Evolutionary conservation across 2,888 invertebrate species (phyloP), one percentile per base, ranked within the genome.

Genomic region (Lacanobia oleracea): DNA sequence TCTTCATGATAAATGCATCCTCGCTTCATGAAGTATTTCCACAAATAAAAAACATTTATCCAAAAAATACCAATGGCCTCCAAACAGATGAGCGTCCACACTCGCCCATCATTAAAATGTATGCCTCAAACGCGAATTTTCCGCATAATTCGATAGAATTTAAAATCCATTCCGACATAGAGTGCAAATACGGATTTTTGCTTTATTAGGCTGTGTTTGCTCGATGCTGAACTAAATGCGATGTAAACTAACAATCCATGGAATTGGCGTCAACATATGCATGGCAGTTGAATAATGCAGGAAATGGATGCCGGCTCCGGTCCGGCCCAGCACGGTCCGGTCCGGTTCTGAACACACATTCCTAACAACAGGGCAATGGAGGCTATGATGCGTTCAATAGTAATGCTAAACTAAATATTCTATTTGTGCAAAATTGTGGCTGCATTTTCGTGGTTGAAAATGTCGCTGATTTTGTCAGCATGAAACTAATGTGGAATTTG

Each of bases 201-300:
- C 71, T 79, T 73, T 86, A 85, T 82, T 84, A 82, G 80, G 21
- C 56, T 70, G 18, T 78, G 74, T 84, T 85, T 86, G 86, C 78
- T 64, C 72, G 67, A 64, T 63, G 68, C 66, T 75, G 74, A 33
- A 53, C 80, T 79, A 84, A 82, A 86, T 86, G 80, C 77, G 68
- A 69, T 75, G 75, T 80, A 78, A 84, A 82, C 84, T 77, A 78
- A 72, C 73, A 76, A 67, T 70, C 57, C 60, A 66, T 68, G 72
- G 70, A 70, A 72, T 83, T 64, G 65, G 57, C 62, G 50, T 48
- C 72, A 72, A 64, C 68, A 50, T 79, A 63, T 79, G 72, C 74
- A 67, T 75, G 72, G 66, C 74, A 79, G 69, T 72, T 75, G 75
- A 86, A 85, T 86, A 79, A 84, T 85, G 79, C 76, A 85, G 57